These are phyloP conservation scores for Pollachius pollachius DNA, from an alignment of 2,113 vertebrate species.

Conservation along the genomic window DNA sequence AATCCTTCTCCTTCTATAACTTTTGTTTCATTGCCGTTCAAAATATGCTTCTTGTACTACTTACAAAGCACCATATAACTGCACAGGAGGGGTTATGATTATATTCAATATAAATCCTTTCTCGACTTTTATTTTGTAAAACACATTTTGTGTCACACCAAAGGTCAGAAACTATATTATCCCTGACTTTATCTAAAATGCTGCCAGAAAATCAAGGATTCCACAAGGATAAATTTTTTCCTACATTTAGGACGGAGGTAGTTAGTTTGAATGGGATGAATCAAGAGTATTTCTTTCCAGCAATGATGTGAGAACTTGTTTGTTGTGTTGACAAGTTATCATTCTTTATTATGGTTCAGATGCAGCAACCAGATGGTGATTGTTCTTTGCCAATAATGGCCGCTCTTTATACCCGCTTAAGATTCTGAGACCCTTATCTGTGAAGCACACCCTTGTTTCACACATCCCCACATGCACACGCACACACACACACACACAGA, in stretches of 20 bases:
- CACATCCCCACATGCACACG: conserved; percentile 15
- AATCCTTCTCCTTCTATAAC: neutral
- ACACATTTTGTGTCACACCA: too few species aligned
- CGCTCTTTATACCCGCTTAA: conserved; percentile 65
- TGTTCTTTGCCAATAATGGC: conserved; percentile 69
- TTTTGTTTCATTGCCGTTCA: neutral
- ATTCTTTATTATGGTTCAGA: conserved; percentile 72
- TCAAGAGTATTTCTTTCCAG: conserved; percentile 34
- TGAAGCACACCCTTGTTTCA: conserved; percentile 50
- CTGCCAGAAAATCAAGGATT: neutral
- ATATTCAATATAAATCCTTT: too few species aligned
- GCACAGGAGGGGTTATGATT: too few species aligned
- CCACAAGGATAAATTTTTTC: neutral
- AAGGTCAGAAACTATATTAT: neutral
- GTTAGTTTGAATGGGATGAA: conserved; percentile 36
- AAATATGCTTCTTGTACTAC: too few species aligned
- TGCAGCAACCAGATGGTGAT: conserved; percentile 70
- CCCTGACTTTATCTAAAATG: conserved; percentile 26
- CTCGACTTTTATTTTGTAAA: too few species aligned
- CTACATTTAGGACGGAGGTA: neutral
- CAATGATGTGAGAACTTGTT: conserved; percentile 51
- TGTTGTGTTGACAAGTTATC: conserved; percentile 60
- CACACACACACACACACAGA: conserved; percentile 33
- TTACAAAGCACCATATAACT: too few species aligned
- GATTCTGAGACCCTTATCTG: conserved; percentile 70